phyloP scores from a whole-genome alignment of 2,113 vertebrate genomes.

The Grammomys surdaster region DNA sequence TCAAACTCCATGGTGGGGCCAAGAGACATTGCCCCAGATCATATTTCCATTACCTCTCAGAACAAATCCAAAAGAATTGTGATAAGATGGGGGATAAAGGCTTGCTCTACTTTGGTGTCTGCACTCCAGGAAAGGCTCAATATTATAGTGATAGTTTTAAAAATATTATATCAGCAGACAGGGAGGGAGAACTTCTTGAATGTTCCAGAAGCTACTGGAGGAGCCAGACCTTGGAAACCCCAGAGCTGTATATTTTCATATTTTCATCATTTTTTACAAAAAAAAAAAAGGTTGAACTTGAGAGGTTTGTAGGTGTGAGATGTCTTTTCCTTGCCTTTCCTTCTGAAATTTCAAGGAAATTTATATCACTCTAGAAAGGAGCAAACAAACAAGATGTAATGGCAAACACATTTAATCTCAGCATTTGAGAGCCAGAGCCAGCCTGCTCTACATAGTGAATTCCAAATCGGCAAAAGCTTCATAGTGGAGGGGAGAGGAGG shows the following conservation, averaged over 20 bases:
- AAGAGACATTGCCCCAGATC: not conserved
- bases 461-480: not conserved
- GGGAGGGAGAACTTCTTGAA: not conserved
- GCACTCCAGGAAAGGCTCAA: not conserved
- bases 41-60: not conserved
- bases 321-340: not conserved
- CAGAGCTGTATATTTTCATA: not conserved
- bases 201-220: not conserved
- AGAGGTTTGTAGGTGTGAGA: not conserved
- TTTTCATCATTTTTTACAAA: not conserved
- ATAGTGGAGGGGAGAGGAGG: not conserved
- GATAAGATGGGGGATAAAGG: not conserved
- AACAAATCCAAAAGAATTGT: not conserved
- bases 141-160: not conserved
- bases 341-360: slow-evolving; percentile 46
- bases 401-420: not conserved
- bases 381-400: not conserved
- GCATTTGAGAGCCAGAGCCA: not conserved
- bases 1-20: not conserved
- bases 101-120: not conserved
- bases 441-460: not conserved
- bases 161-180: not conserved
- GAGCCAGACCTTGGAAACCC: slow-evolving; percentile 31
- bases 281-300: not conserved
- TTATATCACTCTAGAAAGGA: slow-evolving; percentile 55